Evolutionary conservation across 2,888 invertebrate species (phyloP).

Genomic region (Sinelater perroti): DNA sequence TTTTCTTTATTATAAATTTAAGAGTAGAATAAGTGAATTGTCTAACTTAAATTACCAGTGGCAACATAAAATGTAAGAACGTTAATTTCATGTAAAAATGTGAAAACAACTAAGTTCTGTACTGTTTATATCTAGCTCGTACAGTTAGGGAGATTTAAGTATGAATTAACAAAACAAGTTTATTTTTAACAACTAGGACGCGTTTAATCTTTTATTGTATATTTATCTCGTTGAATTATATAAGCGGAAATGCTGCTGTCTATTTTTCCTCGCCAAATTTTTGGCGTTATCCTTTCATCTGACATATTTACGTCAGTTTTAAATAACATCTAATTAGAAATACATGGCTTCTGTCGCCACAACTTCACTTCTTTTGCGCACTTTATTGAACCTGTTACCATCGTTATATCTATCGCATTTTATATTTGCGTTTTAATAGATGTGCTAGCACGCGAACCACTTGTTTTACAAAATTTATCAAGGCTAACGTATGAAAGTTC

Average conservation of each 20-base stretch:
- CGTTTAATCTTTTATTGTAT: conserved; percentile 32
- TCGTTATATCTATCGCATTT: conserved; percentile 18
- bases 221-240: conserved; percentile 20
- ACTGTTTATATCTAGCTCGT: too few relatives aligned
- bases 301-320: conserved; percentile 17
- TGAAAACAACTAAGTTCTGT: too few relatives aligned
- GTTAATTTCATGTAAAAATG: too few relatives aligned
- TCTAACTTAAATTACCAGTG: too few relatives aligned
- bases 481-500: not conserved
- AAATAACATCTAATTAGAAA: conserved; percentile 18
- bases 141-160: too few relatives aligned
- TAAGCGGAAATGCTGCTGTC: conserved; percentile 1
- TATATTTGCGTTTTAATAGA: conserved; percentile 1
- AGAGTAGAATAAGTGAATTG: too few relatives aligned
- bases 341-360: conserved; percentile 1
- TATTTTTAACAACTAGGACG: conserved; percentile 40
- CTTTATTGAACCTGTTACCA: conserved; percentile 6
- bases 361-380: conserved; percentile 1
- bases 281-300: conserved; percentile 20
- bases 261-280: not conserved
- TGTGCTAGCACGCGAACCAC: conserved; percentile 13
- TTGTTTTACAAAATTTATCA: conserved; percentile 10
- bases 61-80: too few relatives aligned
- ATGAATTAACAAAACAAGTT: too few relatives aligned
- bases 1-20: too few relatives aligned